These are phyloP conservation scores for Anticlea derivata DNA, from an alignment of 2,888 invertebrate genomes.

Conservation along the genomic window DNA sequence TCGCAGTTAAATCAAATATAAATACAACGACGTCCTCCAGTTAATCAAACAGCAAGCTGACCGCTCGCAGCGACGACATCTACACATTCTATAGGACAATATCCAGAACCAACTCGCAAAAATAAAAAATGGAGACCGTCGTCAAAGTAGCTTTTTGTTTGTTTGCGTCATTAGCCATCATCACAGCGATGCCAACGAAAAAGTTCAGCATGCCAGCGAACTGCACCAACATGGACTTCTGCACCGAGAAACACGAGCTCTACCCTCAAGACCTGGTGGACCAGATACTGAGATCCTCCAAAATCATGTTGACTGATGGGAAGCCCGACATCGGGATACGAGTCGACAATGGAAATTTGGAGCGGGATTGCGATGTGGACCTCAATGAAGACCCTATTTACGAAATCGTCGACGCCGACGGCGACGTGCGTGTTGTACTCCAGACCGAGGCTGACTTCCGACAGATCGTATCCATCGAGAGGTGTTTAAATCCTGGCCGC, in stretches of 20 bases:
- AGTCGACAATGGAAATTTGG: not conserved
- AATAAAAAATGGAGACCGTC: slow-evolving; percentile 3
- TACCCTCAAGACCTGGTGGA: slow-evolving; percentile 5
- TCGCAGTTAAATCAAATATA: not conserved
- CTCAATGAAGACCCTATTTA: not conserved
- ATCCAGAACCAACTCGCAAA: not conserved
- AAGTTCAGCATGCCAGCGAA: slow-evolving; percentile 3
- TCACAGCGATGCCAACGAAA: slow-evolving; percentile 2
- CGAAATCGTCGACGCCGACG: slow-evolving; percentile 4
- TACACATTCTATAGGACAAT: not conserved
- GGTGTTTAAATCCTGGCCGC: not conserved
- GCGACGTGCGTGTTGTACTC: slow-evolving; percentile 2
- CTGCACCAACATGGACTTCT: not conserved
- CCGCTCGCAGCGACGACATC: not conserved
- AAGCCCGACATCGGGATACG: not conserved
- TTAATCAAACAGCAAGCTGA: not conserved
- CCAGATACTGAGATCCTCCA: not conserved
- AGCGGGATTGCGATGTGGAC: not conserved
- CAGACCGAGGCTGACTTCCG: not conserved
- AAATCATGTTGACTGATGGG: not conserved
- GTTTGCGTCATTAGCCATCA: not conserved
- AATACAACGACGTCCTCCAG: not conserved
- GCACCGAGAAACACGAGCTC: slow-evolving; percentile 5
- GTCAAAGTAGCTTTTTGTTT: not conserved
- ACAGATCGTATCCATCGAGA: not conserved